A percentile compares a stretch with the other conserved stretches of the same genome.
Conservation (phyloP, 2,888 invertebrate genomes). For the Epinotia brunnichana region DNA sequence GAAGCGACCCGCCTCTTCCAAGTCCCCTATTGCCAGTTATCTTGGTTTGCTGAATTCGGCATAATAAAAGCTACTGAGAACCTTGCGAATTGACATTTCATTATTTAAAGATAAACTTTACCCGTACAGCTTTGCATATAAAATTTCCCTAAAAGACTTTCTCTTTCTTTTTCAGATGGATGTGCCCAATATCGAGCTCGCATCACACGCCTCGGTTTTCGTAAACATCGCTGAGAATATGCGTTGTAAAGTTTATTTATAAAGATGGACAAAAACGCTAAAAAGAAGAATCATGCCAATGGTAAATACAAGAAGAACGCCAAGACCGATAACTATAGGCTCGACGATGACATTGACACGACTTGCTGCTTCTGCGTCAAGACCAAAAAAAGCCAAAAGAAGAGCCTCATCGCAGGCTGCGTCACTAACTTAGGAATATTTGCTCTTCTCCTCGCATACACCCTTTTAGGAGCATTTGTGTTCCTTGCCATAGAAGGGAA, state of each 20-base stretch:
- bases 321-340: slow-evolving; percentile 68
- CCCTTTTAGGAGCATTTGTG: slow-evolving; percentile 89
- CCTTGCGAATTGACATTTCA: slow-evolving; percentile 50
- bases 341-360: slow-evolving; percentile 71
- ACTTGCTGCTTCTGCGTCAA: slow-evolving; percentile 80
- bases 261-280: slow-evolving; percentile 75
- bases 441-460: slow-evolving; percentile 90
- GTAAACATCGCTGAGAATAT: slow-evolving; percentile 30
- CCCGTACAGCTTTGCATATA: slow-evolving; percentile 46
- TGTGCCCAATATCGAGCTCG: slow-evolving; percentile 18
- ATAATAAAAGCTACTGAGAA: slow-evolving; percentile 53
- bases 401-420: slow-evolving; percentile 85
- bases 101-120: slow-evolving; percentile 46
- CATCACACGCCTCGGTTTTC: slow-evolving; percentile 4
- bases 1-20: slow-evolving; percentile 63
- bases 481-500: slow-evolving; percentile 93
- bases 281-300: slow-evolving; percentile 76
- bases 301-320: slow-evolving; percentile 78
- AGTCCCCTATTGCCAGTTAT: slow-evolving; percentile 60
- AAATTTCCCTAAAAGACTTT: slow-evolving; percentile 37
- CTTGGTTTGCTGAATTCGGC: slow-evolving; percentile 57
- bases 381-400: slow-evolving; percentile 78
- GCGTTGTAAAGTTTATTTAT: slow-evolving; percentile 46
- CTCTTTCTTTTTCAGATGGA: slow-evolving; percentile 58
- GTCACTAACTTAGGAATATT: slow-evolving; percentile 93